Evolutionary conservation across 2,888 invertebrate genomes (phyloP).

Genomic region (Andrena flavipes): DNA sequence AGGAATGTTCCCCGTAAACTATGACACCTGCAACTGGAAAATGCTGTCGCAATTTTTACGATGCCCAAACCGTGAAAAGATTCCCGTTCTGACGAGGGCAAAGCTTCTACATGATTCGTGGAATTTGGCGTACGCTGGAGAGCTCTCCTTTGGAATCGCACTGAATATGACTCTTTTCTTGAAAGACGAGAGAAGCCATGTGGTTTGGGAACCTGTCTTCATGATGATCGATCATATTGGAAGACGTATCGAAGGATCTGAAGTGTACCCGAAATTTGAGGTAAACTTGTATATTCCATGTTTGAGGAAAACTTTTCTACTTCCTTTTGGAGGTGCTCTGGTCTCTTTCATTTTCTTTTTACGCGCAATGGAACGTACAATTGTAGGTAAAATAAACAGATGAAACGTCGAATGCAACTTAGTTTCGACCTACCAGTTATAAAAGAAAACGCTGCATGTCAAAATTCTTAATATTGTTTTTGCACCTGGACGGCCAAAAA

Average conservation of each 20-base stretch:
- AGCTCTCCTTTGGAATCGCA: slow-evolving; percentile 90
- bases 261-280: slow-evolving; percentile 90
- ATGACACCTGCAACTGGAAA: slow-evolving; percentile 92
- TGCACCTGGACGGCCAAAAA: too few relatives aligned
- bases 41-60: slow-evolving; percentile 88
- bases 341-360: too few relatives aligned
- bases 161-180: slow-evolving; percentile 92
- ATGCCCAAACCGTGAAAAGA: slow-evolving; percentile 81
- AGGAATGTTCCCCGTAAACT: slow-evolving; percentile 94
- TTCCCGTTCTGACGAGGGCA: slow-evolving; percentile 91
- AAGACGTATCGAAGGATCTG: slow-evolving; percentile 89
- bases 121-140: slow-evolving; percentile 92
- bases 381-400: too few relatives aligned
- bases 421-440: too few relatives aligned
- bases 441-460: too few relatives aligned
- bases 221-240: slow-evolving; percentile 93
- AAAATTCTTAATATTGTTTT: too few relatives aligned
- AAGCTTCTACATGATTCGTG: slow-evolving; percentile 92
- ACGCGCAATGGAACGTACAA: too few relatives aligned
- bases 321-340: not conserved
- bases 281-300: slow-evolving; percentile 83
- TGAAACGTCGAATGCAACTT: too few relatives aligned
- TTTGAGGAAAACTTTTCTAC: too few relatives aligned
- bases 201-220: slow-evolving; percentile 94
- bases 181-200: slow-evolving; percentile 89